A percentile compares a stretch with the other conserved stretches of the same genome.
Conservation (phyloP, 2,797 vertebrate species). For the Falco rusticolus region DNA sequence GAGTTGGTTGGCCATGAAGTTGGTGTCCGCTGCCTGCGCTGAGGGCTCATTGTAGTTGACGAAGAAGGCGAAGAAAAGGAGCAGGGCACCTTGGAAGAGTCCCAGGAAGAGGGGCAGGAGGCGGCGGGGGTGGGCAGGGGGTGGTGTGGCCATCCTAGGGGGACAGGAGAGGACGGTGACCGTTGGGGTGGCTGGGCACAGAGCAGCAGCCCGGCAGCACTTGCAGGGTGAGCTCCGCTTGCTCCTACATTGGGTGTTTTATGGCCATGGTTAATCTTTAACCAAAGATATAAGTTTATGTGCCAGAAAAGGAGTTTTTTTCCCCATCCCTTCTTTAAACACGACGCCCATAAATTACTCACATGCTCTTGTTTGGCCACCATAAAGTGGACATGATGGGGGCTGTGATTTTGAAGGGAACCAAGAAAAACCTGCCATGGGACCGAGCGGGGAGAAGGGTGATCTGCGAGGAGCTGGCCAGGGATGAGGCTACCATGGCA, state of each 20-base stretch:
- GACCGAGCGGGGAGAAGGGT: background rate
- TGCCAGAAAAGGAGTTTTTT: background rate
- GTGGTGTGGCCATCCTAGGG: background rate
- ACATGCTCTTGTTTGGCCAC: background rate
- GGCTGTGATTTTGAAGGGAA: background rate
- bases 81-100: conserved; percentile 73
- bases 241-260: background rate
- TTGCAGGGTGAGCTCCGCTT: accelerated
- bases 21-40: conserved; percentile 50
- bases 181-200: accelerated
- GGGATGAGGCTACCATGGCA: accelerated
- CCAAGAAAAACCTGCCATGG: background rate
- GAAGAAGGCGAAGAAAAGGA: conserved; percentile 76
- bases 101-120: conserved; percentile 77
- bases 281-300: background rate
- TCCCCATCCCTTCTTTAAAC: background rate
- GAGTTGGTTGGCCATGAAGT: conserved; percentile 68
- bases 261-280: background rate
- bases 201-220: background rate
- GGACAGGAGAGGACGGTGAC: background rate
- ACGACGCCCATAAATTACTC: background rate
- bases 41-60: conserved; percentile 78
- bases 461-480: background rate
- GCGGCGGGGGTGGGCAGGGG: conserved; percentile 45
- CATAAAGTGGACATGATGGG: background rate